phyloP scores from a whole-genome alignment of 2,113 vertebrate genomes.

The Tylochromis polylepis region DNA sequence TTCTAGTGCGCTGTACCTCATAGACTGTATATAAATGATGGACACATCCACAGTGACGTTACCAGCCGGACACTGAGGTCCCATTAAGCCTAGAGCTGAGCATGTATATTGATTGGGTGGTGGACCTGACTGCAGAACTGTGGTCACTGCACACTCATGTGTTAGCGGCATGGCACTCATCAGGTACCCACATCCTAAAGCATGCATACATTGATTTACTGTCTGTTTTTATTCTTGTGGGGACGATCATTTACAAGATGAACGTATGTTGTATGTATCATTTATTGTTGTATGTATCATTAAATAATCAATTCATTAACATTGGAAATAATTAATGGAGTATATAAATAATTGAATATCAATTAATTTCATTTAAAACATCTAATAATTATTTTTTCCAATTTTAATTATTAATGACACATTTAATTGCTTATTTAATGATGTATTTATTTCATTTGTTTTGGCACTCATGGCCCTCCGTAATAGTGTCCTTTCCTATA shows the following conservation, averaged over 20 bases:
- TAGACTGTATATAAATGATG: background rate
- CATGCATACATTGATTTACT: background rate
- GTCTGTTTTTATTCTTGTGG: background rate
- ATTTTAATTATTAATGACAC: background rate
- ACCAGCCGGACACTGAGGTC: background rate
- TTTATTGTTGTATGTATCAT: background rate
- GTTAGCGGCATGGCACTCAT: background rate
- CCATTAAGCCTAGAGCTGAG: background rate
- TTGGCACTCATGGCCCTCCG: background rate
- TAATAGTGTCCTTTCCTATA: background rate
- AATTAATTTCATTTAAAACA: background rate
- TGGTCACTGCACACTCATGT: background rate
- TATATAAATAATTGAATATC: background rate
- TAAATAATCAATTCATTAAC: background rate
- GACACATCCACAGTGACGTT: background rate
- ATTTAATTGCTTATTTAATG: background rate
- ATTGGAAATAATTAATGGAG: background rate
- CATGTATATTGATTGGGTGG: background rate
- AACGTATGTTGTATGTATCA: background rate
- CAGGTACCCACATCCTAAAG: background rate
- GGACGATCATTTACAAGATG: background rate
- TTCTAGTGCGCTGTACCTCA: background rate
- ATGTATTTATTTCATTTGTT: background rate
- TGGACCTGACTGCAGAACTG: background rate
- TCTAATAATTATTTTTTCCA: fast-evolving